Base-by-base conservation (phyloP, 2,888 invertebrate genomes). In the Mycalesis mineus region DNA sequence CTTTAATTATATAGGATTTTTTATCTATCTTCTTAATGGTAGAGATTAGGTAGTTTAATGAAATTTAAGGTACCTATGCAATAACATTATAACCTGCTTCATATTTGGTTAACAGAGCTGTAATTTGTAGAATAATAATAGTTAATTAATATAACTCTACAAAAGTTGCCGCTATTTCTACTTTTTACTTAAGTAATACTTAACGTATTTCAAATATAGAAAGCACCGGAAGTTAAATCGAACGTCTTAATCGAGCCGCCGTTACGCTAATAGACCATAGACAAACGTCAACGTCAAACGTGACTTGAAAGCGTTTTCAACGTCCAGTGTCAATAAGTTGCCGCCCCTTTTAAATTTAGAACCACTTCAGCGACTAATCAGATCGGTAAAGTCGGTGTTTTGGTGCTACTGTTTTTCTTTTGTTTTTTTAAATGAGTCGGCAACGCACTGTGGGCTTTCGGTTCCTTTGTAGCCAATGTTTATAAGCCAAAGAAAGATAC, bases 281-380 rank as follows among this genome's bases (percentile, higher is more conserved):
- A 82, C 80, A 81, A 70, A 73, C 72, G 73, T 72, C 45, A 47
- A 47, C 45, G 31, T 47, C 45, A 47, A 47, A 73, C 72, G 73
- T 72, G 74, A 77, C 77, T 80, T 78, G 77, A 82, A 82, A 85
- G 82, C 80, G 75, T 82, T 74, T 52, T 76, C 71, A 76, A 70
- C 77, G 70, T 70, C 68, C 69, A 71, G 68, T 82, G 88, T 87
- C 84, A 88, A 88, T 78, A 88, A 68, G 68, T 73, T 69, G 75
- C 72, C 72, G 78, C 80, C 79, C 80, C 81, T 84, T 84, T 86
- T 82, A 87, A 86, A 87, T 85, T 84, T 84, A 85, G 86, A 87
- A 87, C 83, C 87, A 86, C 88, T 87, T 84, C 84, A 82, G 69
- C 72, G 68, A 72, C 81, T 88, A 88, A 88, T 87, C 81, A 88